phyloP scores from a whole-genome alignment of 1,140 invertebrate genomes.

The Sarcophaga bullata region DNA sequence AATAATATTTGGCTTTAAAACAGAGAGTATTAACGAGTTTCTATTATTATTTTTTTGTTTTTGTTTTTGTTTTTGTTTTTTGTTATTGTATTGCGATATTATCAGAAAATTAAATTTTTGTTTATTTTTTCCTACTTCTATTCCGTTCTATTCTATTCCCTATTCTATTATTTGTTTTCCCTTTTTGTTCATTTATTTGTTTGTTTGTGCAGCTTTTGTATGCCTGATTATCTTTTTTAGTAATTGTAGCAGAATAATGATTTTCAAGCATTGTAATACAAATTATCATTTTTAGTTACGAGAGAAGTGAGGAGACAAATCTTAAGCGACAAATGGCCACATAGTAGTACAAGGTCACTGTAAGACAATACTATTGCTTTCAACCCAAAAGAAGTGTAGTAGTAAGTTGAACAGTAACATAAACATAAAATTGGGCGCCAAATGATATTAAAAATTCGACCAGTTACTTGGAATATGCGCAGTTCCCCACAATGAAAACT shows the following conservation, averaged over 20 bases:
- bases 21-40: no score
- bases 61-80: not conserved
- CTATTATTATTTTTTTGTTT: not conserved
- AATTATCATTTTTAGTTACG: not conserved
- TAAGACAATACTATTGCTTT: not conserved
- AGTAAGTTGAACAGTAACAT: not conserved
- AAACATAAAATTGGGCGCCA: not conserved
- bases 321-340: no score
- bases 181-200: no score
- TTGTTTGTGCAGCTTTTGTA: no score
- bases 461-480: not conserved
- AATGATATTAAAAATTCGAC: not conserved
- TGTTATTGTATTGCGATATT: not conserved
- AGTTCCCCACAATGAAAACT: not conserved
- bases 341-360: not conserved
- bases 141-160: no score
- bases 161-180: not conserved
- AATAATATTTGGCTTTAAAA: no score
- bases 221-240: not conserved
- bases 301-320: no score
- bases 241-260: constrained; percentile 3
- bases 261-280: constrained; percentile 7
- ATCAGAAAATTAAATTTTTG: constrained; percentile 11
- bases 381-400: not conserved
- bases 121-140: no score